phyloP scores from a whole-genome alignment of 2,797 vertebrate genomes.

The Anguilla obscura region DNA sequence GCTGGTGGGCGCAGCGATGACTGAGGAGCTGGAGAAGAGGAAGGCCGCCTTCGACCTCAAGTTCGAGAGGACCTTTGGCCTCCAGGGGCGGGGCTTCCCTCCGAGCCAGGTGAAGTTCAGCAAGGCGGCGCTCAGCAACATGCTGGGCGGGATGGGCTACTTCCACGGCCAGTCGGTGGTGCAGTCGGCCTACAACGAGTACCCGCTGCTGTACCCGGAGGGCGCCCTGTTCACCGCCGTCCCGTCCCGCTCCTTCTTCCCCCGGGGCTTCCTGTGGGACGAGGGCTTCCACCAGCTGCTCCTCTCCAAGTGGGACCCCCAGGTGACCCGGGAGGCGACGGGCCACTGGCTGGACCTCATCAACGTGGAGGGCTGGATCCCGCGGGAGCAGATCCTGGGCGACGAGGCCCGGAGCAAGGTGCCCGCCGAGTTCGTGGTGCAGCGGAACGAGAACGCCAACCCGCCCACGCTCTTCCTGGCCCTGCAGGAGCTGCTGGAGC shows the following conservation, averaged over 20 bases:
- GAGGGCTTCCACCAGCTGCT: conserved; percentile 96
- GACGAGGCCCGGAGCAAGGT: conserved; percentile 90
- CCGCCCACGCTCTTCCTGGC: conserved; percentile 90
- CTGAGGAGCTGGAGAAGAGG: conserved; percentile 71
- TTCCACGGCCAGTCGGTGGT: conserved; percentile 89
- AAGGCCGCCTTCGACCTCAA: conserved; percentile 70
- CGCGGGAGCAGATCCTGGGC: conserved; percentile 90
- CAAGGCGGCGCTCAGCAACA: conserved; percentile 85
- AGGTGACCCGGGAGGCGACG: conserved; percentile 77
- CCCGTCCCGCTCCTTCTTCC: conserved; percentile 95
- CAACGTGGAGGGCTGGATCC: conserved; percentile 93
- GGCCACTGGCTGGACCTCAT: conserved; percentile 93
- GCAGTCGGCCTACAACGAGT: conserved; percentile 72
- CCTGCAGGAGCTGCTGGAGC: conserved; percentile 73
- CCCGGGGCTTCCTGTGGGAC: conserved; percentile 95
- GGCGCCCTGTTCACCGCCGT: conserved; percentile 84
- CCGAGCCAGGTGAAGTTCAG: conserved; percentile 74
- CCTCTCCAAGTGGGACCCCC: conserved; percentile 84
- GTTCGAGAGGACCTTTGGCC: conserved; percentile 81
- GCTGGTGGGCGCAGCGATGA: conserved; percentile 73
- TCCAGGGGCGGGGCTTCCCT: conserved; percentile 73
- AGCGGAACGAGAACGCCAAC: conserved; percentile 86
- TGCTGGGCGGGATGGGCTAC: conserved; percentile 90
- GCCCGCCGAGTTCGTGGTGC: conserved; percentile 87
- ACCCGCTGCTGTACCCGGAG: conserved; percentile 72